Evolutionary conservation across 2,113 vertebrate species (phyloP).

Genomic region (Toxostoma redivivum): DNA sequence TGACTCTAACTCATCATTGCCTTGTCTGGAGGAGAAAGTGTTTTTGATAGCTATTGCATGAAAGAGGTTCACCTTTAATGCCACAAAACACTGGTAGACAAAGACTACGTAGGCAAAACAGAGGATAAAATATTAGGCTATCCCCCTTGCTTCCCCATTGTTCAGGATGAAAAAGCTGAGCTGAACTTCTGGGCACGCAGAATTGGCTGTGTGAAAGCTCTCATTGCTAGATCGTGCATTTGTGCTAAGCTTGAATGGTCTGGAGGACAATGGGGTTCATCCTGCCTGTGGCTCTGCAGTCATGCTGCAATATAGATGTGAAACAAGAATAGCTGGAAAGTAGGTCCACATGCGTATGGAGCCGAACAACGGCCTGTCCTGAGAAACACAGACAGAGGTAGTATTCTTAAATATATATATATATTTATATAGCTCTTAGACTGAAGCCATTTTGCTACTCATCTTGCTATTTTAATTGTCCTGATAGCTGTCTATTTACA

Average conservation of each 20-base stretch:
- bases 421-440: not conserved
- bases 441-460: slow-evolving; percentile 25
- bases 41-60: not conserved
- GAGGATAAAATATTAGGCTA: slow-evolving; percentile 41
- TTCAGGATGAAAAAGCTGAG: slow-evolving; percentile 52
- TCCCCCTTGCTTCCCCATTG: slow-evolving; percentile 40
- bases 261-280: slow-evolving; percentile 36
- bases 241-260: slow-evolving; percentile 23
- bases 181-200: slow-evolving; percentile 31
- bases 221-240: not conserved
- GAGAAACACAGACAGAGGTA: not conserved
- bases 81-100: not conserved
- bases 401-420: not conserved
- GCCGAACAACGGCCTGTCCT: not conserved
- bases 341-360: slow-evolving; percentile 2
- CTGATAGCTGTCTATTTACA: not conserved
- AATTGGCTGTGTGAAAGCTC: slow-evolving; percentile 26
- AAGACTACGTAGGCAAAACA: slow-evolving; percentile 45
- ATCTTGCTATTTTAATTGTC: not conserved
- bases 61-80: slow-evolving; percentile 9
- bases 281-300: slow-evolving; percentile 37
- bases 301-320: not conserved
- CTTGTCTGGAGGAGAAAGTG: not conserved
- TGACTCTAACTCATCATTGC: not conserved
- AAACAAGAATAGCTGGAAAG: slow-evolving; percentile 25